Base-by-base conservation (phyloP, 1,140 invertebrate genomes). In the Drosophila micromelanica region DNA sequence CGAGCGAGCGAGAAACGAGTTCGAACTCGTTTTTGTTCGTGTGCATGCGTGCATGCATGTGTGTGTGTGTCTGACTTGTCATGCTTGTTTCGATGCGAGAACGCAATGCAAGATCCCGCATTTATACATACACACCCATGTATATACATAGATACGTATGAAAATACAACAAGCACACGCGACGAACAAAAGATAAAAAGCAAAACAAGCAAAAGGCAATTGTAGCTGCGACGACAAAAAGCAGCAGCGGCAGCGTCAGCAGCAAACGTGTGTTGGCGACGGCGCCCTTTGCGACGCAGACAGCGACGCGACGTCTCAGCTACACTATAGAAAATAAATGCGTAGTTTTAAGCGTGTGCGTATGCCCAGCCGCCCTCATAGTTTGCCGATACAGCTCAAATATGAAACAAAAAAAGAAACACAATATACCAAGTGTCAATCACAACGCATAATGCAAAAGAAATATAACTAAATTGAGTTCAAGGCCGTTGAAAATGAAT, bases 71-170 rank as follows among this genome's bases (percentile, higher is more conserved):
- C 61, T 64, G 52, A 87, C 71, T 81, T 89, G 82, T 74, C 82
- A 82, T 86, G 82, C 84, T 89, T 79, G 78, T 76, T 86, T 86
- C 72, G 20, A 59, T 78, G 63, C 72, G 63, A 84, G 80, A 68
- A 82, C 62, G 23, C 62, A 70, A 77, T 73, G 70, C 64, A 73
- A 42, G 70, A 68, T 73, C 56, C 48, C 56, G 63, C 56, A 60
- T 60, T 43, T 27, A 61, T 20, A 61, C 9, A 23, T 27, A 45
- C 27, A 8, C n/a, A 56, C 1, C 17, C 13, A 11, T 51, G 32
- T 35, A 35, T 40, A 49, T 35, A 35, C 30, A 49, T 61, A 52
- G n/a, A 51, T 38, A 38, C n/a, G 56, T 71, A 63, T 54, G 20
- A 75, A 55, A 57, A 75, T 75, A 70, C 52, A 68, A 75, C 59